A percentile compares a stretch with the other conserved stretches of the same genome.
Conservation (phyloP, 2,888 invertebrate genomes). For the Pseudoips prasinana region DNA sequence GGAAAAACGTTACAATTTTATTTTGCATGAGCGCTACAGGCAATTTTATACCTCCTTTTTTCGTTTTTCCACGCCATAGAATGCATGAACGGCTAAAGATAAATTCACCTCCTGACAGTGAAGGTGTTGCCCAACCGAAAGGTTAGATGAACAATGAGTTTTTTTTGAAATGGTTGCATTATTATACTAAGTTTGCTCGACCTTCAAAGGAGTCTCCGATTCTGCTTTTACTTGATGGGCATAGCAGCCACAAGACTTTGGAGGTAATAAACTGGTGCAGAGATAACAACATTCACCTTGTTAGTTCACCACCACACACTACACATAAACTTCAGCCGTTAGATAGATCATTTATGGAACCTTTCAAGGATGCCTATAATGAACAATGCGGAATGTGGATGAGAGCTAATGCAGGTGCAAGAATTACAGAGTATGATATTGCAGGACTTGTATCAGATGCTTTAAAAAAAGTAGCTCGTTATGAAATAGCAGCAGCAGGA, state of each 20-base stretch:
- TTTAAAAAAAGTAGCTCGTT: conserved; percentile 8
- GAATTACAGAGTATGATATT: conserved; percentile 19
- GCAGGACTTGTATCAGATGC: conserved; percentile 12
- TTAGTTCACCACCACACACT: conserved; percentile 27
- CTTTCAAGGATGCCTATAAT: conserved; percentile 34
- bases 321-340: conserved; percentile 30
- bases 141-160: conserved; percentile 5
- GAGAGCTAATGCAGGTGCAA: conserved; percentile 6
- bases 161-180: conserved; percentile 10
- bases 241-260: conserved; percentile 12
- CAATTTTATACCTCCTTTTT: too few species aligned
- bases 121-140: too few species aligned
- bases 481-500: conserved; percentile 13
- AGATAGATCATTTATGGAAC: conserved; percentile 32
- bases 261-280: conserved; percentile 29
- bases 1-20: too few species aligned
- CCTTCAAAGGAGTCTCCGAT: conserved; percentile 24
- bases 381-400: conserved; percentile 28
- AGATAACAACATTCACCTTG: conserved; percentile 16
- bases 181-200: conserved; percentile 26
- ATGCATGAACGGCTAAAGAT: too few species aligned
- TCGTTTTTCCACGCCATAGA: too few species aligned
- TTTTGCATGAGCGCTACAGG: too few species aligned
- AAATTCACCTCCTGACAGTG: too few species aligned
- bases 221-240: conserved; percentile 33